Percentiles rank a stretch among this genome's conserved stretches.
phyloP scores from a whole-genome alignment of 2,113 vertebrate species.

The Sinocyclocheilus anshuiensis region DNA sequence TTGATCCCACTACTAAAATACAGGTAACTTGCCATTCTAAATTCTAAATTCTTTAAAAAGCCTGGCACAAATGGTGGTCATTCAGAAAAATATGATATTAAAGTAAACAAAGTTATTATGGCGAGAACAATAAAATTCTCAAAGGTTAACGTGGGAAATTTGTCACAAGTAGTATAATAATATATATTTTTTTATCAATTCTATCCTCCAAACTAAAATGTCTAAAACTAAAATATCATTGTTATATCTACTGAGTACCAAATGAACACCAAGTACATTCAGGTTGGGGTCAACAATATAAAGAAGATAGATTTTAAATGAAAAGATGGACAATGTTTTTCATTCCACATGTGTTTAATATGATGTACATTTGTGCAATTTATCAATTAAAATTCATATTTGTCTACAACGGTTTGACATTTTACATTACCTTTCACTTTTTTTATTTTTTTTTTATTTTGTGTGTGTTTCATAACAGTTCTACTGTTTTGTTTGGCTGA shows the following conservation, averaged over 20 bases:
- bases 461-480: no score
- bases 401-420: no score
- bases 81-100: not conserved
- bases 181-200: not conserved
- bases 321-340: not conserved
- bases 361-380: not conserved
- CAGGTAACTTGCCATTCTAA: not conserved
- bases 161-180: not conserved
- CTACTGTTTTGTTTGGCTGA: not conserved
- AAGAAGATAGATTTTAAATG: not conserved
- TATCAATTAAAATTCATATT: not conserved
- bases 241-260: not conserved
- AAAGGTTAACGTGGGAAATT: no score
- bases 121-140: not conserved
- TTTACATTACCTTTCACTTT: not conserved
- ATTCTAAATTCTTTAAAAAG: not conserved
- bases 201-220: not conserved
- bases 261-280: not conserved
- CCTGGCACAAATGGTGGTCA: not conserved
- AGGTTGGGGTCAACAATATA: not conserved
- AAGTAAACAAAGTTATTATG: not conserved
- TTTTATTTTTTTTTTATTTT: not conserved
- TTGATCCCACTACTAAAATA: not conserved
- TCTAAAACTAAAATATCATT: not conserved
- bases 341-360: not conserved